Conservation (phyloP, 2,888 invertebrate genomes). For the Pollenia amentaria region DNA sequence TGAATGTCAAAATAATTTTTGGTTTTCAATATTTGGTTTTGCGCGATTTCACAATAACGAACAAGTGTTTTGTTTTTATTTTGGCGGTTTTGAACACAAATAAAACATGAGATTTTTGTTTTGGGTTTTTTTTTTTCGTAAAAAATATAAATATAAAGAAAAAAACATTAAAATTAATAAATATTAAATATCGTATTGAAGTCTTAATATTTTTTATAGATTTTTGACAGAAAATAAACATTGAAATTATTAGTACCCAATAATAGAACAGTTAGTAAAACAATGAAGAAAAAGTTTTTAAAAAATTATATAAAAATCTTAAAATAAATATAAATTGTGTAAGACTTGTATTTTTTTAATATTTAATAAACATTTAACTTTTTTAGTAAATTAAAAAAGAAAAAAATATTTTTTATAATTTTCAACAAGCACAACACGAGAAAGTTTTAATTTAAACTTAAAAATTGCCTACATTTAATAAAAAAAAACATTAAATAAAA, state of each 20-base stretch:
- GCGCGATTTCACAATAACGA: constrained; percentile 56
- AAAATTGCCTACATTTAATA: constrained; percentile 24
- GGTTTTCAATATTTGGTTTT: constrained; percentile 59
- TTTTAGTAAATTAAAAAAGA: not conserved
- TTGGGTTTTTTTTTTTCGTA: constrained; percentile 50
- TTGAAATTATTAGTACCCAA: constrained; percentile 52
- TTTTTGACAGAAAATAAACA: constrained; percentile 9
- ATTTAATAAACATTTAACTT: constrained; percentile 7
- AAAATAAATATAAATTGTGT: constrained; percentile 21
- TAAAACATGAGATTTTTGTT: constrained; percentile 62
- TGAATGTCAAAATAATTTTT: constrained; percentile 63
- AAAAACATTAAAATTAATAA: constrained; percentile 68
- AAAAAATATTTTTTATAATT: not conserved
- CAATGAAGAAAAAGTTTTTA: constrained; percentile 24
- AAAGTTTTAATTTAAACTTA: constrained; percentile 39
- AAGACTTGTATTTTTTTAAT: constrained; percentile 1
- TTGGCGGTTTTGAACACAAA: constrained; percentile 63
- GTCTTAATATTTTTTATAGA: not conserved
- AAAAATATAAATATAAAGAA: constrained; percentile 46
- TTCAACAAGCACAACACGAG: constrained; percentile 57
- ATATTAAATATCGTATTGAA: constrained; percentile 58
- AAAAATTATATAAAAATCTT: constrained; percentile 9
- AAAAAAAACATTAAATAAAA: constrained; percentile 3
- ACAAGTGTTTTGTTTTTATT: constrained; percentile 38
- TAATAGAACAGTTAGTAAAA: constrained; percentile 54